Conservation (phyloP, 2,888 invertebrate genomes). For the Pseudoips prasinana region DNA sequence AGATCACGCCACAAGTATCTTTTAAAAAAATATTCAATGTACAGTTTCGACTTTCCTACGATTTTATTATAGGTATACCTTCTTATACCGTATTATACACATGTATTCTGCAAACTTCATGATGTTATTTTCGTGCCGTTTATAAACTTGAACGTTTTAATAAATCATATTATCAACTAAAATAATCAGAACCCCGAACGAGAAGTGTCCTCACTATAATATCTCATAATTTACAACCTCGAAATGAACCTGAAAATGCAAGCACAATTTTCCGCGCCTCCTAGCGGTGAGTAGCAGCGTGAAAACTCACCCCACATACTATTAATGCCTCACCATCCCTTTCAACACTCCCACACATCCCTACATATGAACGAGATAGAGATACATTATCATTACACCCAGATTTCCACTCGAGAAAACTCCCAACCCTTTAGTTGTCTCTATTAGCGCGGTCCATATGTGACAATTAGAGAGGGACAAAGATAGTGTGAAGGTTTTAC, state of each 20-base stretch:
- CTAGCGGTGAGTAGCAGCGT: constrained; percentile 73
- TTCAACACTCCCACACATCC: constrained; percentile 64
- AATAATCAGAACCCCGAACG: too few species aligned
- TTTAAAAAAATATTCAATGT: too few species aligned
- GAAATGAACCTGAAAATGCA: constrained; percentile 13
- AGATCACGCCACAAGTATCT: too few species aligned
- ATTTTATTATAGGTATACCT: too few species aligned
- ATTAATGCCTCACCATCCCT: constrained; percentile 61
- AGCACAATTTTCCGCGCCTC: constrained; percentile 55
- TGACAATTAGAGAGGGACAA: constrained; percentile 57
- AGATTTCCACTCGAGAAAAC: constrained; percentile 71
- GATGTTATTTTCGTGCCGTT: too few species aligned
- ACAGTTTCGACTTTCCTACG: too few species aligned
- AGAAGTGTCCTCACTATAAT: too few species aligned
- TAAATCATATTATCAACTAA: too few species aligned
- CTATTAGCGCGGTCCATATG: constrained; percentile 58
- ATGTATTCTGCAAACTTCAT: too few species aligned
- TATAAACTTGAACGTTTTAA: too few species aligned
- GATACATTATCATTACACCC: constrained; percentile 62
- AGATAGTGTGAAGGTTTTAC: constrained; percentile 46
- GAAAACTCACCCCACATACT: constrained; percentile 49
- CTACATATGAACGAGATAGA: constrained; percentile 75
- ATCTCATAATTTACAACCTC: too few species aligned
- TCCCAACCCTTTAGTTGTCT: constrained; percentile 72
- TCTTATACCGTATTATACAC: too few species aligned